These are phyloP conservation scores for Fistularia commersonii DNA, from an alignment of 2,797 vertebrate species.

Conservation along the genomic window DNA sequence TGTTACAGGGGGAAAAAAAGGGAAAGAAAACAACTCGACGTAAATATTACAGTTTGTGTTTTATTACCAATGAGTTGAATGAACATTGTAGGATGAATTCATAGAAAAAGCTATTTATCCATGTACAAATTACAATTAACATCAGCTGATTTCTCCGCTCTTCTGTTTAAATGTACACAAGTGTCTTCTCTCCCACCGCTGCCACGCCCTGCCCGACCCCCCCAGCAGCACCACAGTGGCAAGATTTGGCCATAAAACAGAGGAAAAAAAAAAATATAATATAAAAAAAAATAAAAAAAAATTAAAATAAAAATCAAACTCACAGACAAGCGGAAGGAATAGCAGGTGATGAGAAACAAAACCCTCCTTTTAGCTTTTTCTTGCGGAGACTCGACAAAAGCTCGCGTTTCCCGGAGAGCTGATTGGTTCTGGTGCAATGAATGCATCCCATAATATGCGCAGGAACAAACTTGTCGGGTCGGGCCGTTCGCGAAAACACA, in stretches of 20 bases:
- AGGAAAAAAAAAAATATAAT: conserved; percentile 50
- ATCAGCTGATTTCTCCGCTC: conserved; percentile 73
- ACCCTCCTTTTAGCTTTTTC: no score
- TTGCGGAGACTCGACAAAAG: no score
- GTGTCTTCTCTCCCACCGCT: conserved; percentile 74
- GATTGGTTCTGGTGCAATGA: no score
- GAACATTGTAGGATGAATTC: conserved; percentile 88
- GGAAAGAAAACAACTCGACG: conserved; percentile 15
- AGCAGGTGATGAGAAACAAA: conserved; percentile 16
- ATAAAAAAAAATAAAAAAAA: conserved; percentile 56
- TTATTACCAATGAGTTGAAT: conserved; percentile 88
- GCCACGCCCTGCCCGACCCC: conserved; percentile 40
- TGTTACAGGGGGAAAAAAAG: not conserved
- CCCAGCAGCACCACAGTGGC: conserved; percentile 88
- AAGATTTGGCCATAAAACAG: conserved; percentile 80
- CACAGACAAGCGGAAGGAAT: conserved; percentile 3
- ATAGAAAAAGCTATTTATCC: conserved; percentile 84
- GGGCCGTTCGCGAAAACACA: no score
- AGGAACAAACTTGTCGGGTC: conserved; percentile 14
- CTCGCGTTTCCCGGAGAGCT: no score
- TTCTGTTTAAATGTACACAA: conserved; percentile 84
- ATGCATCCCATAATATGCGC: not conserved
- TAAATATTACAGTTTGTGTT: conserved; percentile 81
- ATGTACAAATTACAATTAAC: conserved; percentile 90
- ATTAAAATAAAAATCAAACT: conserved; percentile 52